Evolutionary conservation across 2,888 invertebrate genomes (phyloP).

Genomic region (Helicoverpa assulta): DNA sequence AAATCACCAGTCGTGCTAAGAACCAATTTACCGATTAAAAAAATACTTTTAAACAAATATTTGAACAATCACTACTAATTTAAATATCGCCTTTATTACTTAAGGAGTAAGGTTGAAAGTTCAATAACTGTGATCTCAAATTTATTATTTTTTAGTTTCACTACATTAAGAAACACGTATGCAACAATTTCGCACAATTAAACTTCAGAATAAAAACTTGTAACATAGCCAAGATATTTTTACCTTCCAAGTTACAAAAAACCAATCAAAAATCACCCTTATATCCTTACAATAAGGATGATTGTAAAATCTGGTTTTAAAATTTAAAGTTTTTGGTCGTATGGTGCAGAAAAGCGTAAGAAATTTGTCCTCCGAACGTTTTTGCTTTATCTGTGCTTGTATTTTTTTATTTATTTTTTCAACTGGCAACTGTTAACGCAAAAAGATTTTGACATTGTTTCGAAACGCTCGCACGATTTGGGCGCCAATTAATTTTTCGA

Average conservation of each 20-base stretch:
- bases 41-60: conserved; percentile 42
- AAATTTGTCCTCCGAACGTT: conserved; percentile 84
- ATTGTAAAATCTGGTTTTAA: neutral
- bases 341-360: conserved; percentile 82
- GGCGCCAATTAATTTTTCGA: conserved; percentile 84
- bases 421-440: conserved; percentile 79
- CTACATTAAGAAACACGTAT: conserved; percentile 77
- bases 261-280: conserved; percentile 26
- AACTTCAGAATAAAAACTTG: conserved; percentile 81
- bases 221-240: conserved; percentile 64
- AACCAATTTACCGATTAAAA: conserved; percentile 64
- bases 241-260: conserved; percentile 29
- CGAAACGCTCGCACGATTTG: conserved; percentile 78
- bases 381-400: conserved; percentile 68
- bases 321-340: neutral
- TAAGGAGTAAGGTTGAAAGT: conserved; percentile 10
- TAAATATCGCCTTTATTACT: conserved; percentile 11
- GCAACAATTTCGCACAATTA: conserved; percentile 87
- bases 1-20: conserved; percentile 57
- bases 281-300: neutral
- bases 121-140: neutral
- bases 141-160: conserved; percentile 50
- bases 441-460: conserved; percentile 87
- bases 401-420: conserved; percentile 69
- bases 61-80: neutral